A percentile compares a stretch with the other conserved stretches of the same genome.
Conservation (phyloP, 1,140 invertebrate species). For the Pachyrhynchus sulphureomaculatus region DNA sequence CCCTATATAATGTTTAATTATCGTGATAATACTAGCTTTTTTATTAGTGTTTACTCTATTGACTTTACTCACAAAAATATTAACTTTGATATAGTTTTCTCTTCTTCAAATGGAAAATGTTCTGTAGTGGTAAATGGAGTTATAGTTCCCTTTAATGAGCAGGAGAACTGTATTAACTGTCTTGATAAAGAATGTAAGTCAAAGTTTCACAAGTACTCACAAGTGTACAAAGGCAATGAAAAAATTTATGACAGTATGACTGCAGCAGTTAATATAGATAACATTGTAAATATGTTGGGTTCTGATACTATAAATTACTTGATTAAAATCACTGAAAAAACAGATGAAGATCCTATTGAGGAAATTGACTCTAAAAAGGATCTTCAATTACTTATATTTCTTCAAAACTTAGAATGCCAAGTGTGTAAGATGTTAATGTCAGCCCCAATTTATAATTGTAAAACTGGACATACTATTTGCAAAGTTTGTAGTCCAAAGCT, state of each 20-base stretch:
- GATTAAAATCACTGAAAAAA: neutral
- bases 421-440: constrained; percentile 3
- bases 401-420: constrained; percentile 3
- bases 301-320: constrained; percentile 1
- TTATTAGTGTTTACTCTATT: constrained; percentile 6
- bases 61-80: neutral
- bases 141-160: constrained; percentile 4
- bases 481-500: neutral
- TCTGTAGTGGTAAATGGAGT: constrained; percentile 1
- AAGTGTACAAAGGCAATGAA: neutral
- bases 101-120: constrained; percentile 7
- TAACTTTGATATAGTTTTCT: neutral
- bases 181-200: constrained; percentile 3
- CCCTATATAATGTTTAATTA: constrained; percentile 11
- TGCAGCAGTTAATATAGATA: neutral
- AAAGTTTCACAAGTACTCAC: neutral
- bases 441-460: constrained; percentile 9
- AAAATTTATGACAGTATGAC: constrained; percentile 5
- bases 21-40: neutral
- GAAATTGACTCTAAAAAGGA: constrained; percentile 6
- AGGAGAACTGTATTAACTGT: constrained; percentile 5
- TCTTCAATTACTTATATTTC: constrained; percentile 1
- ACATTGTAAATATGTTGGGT: neutral
- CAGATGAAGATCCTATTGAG: neutral
- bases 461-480: constrained; percentile 9